Evolutionary conservation across 2,888 invertebrate species (phyloP).

Genomic region (Strigamia crassipes): DNA sequence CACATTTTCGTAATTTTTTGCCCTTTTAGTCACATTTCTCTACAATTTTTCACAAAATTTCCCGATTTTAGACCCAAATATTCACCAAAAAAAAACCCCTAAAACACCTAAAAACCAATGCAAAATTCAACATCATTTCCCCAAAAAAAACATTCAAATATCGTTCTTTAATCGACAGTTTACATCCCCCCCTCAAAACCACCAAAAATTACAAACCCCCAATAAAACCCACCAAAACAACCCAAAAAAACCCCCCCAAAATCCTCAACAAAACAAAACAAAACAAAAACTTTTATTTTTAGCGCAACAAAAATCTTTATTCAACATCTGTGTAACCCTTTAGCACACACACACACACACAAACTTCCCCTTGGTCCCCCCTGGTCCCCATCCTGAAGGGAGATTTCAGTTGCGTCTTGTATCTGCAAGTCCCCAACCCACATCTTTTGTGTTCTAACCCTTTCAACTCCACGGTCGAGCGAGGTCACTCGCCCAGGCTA

Average conservation of each 20-base stretch:
- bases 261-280: not conserved
- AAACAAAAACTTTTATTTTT: not conserved
- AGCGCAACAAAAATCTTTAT: constrained; percentile 1
- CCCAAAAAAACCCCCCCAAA: not conserved
- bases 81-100: too few relatives aligned
- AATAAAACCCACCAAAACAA: not conserved
- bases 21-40: too few relatives aligned
- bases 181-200: too few relatives aligned
- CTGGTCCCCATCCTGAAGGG: not conserved
- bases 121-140: not conserved
- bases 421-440: constrained; percentile 20
- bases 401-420: constrained; percentile 10
- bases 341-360: not conserved
- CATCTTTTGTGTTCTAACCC: not conserved
- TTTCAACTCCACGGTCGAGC: constrained; percentile 1
- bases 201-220: not conserved
- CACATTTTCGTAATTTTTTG: too few relatives aligned
- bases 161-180: too few relatives aligned
- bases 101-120: too few relatives aligned
- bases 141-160: too few relatives aligned
- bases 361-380: too few relatives aligned
- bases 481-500: not conserved
- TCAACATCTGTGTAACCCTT: constrained; percentile 27
- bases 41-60: too few relatives aligned
- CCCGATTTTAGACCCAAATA: not conserved